Evolutionary conservation across 2,888 invertebrate species (phyloP).

Genomic region (Orthosia incerta): DNA sequence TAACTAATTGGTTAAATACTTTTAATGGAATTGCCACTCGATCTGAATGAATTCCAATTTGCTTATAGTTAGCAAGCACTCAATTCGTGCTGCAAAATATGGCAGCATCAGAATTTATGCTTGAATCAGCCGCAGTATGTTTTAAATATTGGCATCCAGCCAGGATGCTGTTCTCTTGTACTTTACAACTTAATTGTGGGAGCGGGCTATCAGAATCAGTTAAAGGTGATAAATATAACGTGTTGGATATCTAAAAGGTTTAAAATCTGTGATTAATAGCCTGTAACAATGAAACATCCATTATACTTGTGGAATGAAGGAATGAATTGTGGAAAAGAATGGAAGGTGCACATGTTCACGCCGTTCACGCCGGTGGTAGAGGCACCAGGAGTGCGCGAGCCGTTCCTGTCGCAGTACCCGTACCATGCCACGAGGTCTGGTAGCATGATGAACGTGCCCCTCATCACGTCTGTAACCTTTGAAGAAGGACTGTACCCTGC

Average conservation of each 20-base stretch:
- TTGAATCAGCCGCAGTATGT: slow-evolving; percentile 23
- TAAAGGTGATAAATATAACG: not conserved
- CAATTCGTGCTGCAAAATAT: slow-evolving; percentile 1
- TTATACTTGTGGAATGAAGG: too few species aligned
- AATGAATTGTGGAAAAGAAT: too few species aligned
- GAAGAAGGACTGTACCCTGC: slow-evolving; percentile 95
- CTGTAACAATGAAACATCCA: too few species aligned
- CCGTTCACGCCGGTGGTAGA: slow-evolving; percentile 94
- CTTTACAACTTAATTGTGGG: slow-evolving; percentile 11
- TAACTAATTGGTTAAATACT: not conserved
- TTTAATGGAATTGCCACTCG: not conserved
- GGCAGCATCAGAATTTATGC: not conserved
- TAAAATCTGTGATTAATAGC: too few species aligned
- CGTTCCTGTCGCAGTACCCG: slow-evolving; percentile 93
- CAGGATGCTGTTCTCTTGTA: slow-evolving; percentile 20
- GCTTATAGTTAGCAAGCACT: slow-evolving; percentile 3
- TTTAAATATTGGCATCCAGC: slow-evolving; percentile 39
- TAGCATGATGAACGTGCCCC: slow-evolving; percentile 92
- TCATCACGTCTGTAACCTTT: slow-evolving; percentile 92
- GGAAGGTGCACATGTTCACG: slow-evolving; percentile 92
- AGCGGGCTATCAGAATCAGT: slow-evolving; percentile 12
- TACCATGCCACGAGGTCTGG: slow-evolving; percentile 91
- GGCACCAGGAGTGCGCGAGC: slow-evolving; percentile 82
- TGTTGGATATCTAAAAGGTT: too few species aligned
- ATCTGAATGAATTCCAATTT: slow-evolving; percentile 21